phyloP scores from a whole-genome alignment of 2,888 invertebrate species.

The Epistrophella euchroma region DNA sequence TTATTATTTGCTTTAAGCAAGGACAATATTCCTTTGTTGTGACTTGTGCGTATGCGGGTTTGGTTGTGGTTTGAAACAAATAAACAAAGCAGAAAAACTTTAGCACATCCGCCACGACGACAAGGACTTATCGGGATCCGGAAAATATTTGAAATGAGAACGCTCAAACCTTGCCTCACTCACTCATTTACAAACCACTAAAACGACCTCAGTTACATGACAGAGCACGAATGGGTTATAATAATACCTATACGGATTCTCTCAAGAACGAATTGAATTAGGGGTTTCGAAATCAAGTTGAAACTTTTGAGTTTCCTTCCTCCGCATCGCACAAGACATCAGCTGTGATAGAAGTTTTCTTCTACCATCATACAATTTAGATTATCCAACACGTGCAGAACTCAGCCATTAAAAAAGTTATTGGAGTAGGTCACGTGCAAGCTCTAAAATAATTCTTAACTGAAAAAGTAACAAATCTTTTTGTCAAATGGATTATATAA shows the following conservation, averaged over 20 bases:
- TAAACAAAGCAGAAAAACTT: constrained; percentile 58
- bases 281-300: constrained; percentile 24
- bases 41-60: background rate
- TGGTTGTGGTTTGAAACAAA: constrained; percentile 43
- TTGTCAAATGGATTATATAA: background rate
- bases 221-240: constrained; percentile 22
- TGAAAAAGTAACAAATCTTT: constrained; percentile 32
- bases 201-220: constrained; percentile 26
- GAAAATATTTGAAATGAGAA: constrained; percentile 24
- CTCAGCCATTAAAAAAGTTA: constrained; percentile 16
- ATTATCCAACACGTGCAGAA: constrained; percentile 28
- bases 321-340: constrained; percentile 17
- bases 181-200: constrained; percentile 1
- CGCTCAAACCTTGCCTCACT: background rate
- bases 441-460: constrained; percentile 31
- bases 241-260: background rate
- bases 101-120: constrained; percentile 34
- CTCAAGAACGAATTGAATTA: constrained; percentile 22
- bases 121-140: constrained; percentile 44
- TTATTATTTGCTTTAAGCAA: constrained; percentile 72
- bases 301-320: constrained; percentile 30
- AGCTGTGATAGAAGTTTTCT: constrained; percentile 3
- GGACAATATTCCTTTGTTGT: constrained; percentile 64
- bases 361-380: constrained; percentile 5
- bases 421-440: constrained; percentile 56